Conservation (phyloP, 2,797 vertebrate species). For the Telmatherina bonti region DNA sequence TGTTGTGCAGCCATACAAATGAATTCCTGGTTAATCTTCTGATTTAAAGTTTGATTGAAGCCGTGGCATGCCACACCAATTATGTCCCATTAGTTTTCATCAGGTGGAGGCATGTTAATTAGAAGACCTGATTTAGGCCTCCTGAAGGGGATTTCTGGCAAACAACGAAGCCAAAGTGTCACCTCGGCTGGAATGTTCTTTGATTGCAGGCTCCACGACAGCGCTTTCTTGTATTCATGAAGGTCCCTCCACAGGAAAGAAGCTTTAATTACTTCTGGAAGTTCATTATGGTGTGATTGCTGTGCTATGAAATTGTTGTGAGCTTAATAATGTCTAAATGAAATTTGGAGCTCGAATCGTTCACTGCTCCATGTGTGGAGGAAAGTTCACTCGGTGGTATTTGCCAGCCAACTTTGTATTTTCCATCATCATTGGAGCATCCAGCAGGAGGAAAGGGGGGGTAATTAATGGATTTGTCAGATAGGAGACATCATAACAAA, state of each 20-base stretch:
- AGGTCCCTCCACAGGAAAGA: conserved; percentile 70
- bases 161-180: conserved; percentile 62
- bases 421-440: conserved; percentile 26
- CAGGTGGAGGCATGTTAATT: conserved; percentile 62
- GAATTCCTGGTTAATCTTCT: conserved; percentile 14
- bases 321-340: conserved; percentile 71
- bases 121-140: conserved; percentile 54
- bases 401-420: conserved; percentile 27
- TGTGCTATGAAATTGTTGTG: conserved; percentile 82
- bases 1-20: conserved; percentile 10
- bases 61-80: conserved; percentile 50
- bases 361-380: conserved; percentile 30
- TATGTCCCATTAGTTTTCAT: conserved; percentile 57
- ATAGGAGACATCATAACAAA: conserved; percentile 20
- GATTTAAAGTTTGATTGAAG: conserved; percentile 41
- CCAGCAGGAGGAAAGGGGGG: conserved; percentile 37
- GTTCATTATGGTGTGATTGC: conserved; percentile 82
- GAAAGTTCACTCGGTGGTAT: conserved; percentile 38
- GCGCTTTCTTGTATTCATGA: conserved; percentile 71
- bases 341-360: conserved; percentile 64
- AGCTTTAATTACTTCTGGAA: conserved; percentile 81
- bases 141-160: conserved; percentile 69
- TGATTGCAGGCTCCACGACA: conserved; percentile 67
- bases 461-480: conserved; percentile 54
- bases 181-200: conserved; percentile 62